phyloP scores from a whole-genome alignment of 2,113 vertebrate genomes.

The Oreocharis arfaki region DNA sequence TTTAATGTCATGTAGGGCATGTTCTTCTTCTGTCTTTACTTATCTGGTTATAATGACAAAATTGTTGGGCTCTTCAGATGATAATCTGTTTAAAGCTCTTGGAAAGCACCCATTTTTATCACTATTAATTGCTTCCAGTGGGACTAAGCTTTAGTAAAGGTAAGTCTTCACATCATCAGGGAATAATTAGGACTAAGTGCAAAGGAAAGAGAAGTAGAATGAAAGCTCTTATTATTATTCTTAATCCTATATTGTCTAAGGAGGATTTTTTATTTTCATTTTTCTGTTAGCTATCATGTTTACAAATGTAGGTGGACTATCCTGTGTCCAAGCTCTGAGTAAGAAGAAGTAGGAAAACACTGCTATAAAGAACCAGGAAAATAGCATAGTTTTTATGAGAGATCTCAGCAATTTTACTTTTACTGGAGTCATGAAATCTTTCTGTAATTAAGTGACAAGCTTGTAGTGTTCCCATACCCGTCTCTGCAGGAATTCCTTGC shows the following conservation, averaged over 20 bases:
- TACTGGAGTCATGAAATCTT: neutral
- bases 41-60: neutral
- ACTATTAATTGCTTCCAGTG: neutral
- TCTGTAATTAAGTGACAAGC: neutral
- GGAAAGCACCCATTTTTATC: neutral
- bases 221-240: neutral
- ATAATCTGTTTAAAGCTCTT: neutral
- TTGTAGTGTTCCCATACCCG: slow-evolving; percentile 1
- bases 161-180: neutral
- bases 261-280: neutral
- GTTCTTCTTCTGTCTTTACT: neutral
- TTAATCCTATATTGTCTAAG: neutral
- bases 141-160: neutral
- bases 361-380: neutral
- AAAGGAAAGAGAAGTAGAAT: neutral
- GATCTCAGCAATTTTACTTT: neutral
- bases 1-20: neutral
- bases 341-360: neutral
- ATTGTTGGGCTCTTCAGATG: neutral
- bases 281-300: neutral
- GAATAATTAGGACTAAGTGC: neutral
- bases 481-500: slow-evolving; percentile 42
- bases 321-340: neutral
- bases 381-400: neutral
- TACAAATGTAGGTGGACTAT: neutral